Conservation (phyloP, 2,797 vertebrate species). For the Diplodus puntazzo region DNA sequence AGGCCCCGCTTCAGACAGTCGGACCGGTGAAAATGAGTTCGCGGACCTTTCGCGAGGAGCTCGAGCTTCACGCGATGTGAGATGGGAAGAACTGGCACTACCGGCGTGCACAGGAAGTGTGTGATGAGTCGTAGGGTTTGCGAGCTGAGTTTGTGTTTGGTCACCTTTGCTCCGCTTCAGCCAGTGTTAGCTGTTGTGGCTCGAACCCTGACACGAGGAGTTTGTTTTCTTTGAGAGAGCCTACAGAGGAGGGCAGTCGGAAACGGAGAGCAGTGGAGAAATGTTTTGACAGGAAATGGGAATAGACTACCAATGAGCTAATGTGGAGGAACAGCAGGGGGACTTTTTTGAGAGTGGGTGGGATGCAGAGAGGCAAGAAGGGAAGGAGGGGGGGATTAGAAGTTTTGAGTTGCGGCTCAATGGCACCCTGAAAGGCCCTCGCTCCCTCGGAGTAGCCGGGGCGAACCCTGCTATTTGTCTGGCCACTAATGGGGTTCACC, state of each 20-base stretch:
- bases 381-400: conserved; percentile 9
- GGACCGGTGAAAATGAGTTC: conserved; percentile 60
- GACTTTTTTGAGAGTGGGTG: conserved; percentile 48
- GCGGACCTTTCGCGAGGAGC: conserved; percentile 45
- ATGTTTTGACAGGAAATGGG: conserved; percentile 81
- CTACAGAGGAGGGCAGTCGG: conserved; percentile 61
- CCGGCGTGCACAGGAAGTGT: conserved; percentile 67
- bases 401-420: conserved; percentile 66
- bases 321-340: conserved; percentile 68
- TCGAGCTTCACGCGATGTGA: conserved; percentile 33
- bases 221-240: conserved; percentile 74
- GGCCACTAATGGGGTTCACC: conserved; percentile 79
- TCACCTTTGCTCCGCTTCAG: conserved; percentile 72
- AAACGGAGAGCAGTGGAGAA: conserved; percentile 61
- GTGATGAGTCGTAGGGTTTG: conserved; percentile 63
- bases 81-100: conserved; percentile 50
- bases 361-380: conserved; percentile 20
- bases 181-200: conserved; percentile 64
- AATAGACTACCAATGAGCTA: conserved; percentile 73
- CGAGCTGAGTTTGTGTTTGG: conserved; percentile 72
- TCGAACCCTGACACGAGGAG: conserved; percentile 66
- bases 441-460: conserved; percentile 48
- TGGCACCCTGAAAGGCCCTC: conserved; percentile 56
- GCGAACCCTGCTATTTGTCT: conserved; percentile 75
- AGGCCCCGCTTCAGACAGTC: conserved; percentile 69